Percentiles rank a stretch among this genome's conserved stretches.
phyloP scores from a whole-genome alignment of 1,140 invertebrate genomes.

The Galendromus occidentalis region DNA sequence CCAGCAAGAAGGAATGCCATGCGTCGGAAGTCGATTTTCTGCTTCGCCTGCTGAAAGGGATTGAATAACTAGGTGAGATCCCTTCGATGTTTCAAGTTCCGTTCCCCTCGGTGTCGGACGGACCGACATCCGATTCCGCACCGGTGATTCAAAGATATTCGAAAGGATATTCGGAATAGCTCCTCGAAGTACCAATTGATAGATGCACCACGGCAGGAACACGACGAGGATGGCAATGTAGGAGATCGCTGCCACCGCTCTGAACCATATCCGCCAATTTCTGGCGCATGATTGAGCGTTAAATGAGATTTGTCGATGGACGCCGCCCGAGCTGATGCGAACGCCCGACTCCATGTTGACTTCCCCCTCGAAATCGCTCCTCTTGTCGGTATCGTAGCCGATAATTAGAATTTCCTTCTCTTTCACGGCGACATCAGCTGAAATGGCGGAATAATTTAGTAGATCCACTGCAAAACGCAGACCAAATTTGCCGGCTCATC shows the following conservation, averaged over 20 bases:
- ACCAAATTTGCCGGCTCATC: no score
- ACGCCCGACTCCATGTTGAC: no score
- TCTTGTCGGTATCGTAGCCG: no score
- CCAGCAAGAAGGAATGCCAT: constrained; percentile 37
- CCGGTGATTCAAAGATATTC: no score
- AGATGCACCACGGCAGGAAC: constrained; percentile 56
- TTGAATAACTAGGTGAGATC: background rate
- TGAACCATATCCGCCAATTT: constrained; percentile 67
- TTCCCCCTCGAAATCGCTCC: no score
- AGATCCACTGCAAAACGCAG: no score
- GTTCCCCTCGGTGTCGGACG: background rate
- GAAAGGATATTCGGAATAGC: constrained; percentile 5
- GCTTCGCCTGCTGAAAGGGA: background rate
- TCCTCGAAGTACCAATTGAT: constrained; percentile 32
- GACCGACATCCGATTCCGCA: background rate
- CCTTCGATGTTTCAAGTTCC: background rate
- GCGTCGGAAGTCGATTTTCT: background rate
- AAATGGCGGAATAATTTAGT: no score
- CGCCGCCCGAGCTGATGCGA: background rate
- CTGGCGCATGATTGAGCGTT: constrained; percentile 9
- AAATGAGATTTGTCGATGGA: constrained; percentile 4
- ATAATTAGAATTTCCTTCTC: no score
- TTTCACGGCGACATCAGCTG: no score
- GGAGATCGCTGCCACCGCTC: constrained; percentile 51
- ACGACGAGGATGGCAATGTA: constrained; percentile 61